phyloP scores from a whole-genome alignment of 1,140 invertebrate species.

The Camponotus pennsylvanicus region DNA sequence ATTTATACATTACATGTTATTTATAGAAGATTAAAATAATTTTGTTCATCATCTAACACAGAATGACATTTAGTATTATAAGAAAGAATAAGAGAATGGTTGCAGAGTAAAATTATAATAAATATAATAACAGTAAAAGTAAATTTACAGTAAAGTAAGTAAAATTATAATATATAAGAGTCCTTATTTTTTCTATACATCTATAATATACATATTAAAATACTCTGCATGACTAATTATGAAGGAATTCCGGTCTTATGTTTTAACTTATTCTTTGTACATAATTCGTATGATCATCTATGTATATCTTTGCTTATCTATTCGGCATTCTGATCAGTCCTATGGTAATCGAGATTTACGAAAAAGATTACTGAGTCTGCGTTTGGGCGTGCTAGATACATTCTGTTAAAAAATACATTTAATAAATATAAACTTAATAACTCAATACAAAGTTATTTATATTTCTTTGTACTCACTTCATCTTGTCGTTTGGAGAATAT shows the following conservation, averaged over 20 bases:
- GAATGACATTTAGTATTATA: background rate
- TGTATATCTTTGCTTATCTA: slow-evolving; percentile 13
- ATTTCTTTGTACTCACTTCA: slow-evolving; percentile 71
- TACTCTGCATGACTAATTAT: background rate
- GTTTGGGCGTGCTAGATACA: slow-evolving; percentile 74
- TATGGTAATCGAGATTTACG: slow-evolving; percentile 67
- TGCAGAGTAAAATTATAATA: slow-evolving; percentile 10
- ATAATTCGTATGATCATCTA: background rate
- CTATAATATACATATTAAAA: background rate
- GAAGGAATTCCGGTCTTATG: background rate
- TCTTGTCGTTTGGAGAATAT: slow-evolving; percentile 76
- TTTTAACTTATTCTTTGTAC: slow-evolving; percentile 26
- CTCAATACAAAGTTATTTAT: slow-evolving; percentile 28
- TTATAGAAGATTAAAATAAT: slow-evolving; percentile 7
- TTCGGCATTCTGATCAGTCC: slow-evolving; percentile 28
- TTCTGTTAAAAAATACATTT: slow-evolving; percentile 75
- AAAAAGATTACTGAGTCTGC: slow-evolving; percentile 79
- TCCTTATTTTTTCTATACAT: background rate
- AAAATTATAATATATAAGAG: background rate
- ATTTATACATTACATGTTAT: slow-evolving; percentile 54
- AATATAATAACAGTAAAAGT: no score
- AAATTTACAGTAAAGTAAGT: no score
- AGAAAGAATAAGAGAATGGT: slow-evolving; percentile 1
- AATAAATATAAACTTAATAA: slow-evolving; percentile 2
- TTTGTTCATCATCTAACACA: background rate